Base-by-base conservation (phyloP, 2,888 invertebrate species). In the Troilus luridus region DNA sequence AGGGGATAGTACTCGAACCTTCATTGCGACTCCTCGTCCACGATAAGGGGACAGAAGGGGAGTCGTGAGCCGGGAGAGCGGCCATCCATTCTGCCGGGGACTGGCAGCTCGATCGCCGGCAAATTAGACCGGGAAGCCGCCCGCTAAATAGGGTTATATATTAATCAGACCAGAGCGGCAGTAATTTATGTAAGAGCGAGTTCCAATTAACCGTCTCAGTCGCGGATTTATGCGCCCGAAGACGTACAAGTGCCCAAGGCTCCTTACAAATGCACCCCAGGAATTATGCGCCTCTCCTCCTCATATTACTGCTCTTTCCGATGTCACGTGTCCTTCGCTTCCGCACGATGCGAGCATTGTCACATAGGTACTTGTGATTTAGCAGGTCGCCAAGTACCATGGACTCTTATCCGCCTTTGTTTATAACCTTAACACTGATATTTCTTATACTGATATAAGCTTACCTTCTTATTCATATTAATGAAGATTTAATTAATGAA, bases 81-180 rank as follows among this genome's bases (percentile, higher is more conserved):
- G 56, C 56, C 85, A 85, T 85, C 85, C 56, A 85, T 85, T 85
- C 85, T 85, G 85, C 85, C 85, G 85, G 41, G n/a, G 85, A 54
- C 85, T 85, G 85, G 85, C 85, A 85, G 85, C 56, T n/a, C 85
- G 85, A 85, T 85, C 85, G 85, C 56, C 85, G 85, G 85, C 85
- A 85, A 85, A 85, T 85, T 85, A 85, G 85, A 85, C 85, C 85
- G 85, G 21, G n/a, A n/a, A 85, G 85, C 85, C 85, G 85, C 85
- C 72, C 89, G 67, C 58, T 81, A 77, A 90, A 90, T 77, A 90
- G 90, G 90, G 81, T 81, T 81, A 90, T 90, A 90, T 90, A 90
- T 90, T 90, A 72, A 90, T 90, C 90, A 90, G 81, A 19, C 54
- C 58, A 58, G 90, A n/a, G 58, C 56, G 58, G 67, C 77, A 72